Evolutionary conservation across 2,113 vertebrate species (phyloP).

Genomic region (Protobothrops mucrosquamatus): DNA sequence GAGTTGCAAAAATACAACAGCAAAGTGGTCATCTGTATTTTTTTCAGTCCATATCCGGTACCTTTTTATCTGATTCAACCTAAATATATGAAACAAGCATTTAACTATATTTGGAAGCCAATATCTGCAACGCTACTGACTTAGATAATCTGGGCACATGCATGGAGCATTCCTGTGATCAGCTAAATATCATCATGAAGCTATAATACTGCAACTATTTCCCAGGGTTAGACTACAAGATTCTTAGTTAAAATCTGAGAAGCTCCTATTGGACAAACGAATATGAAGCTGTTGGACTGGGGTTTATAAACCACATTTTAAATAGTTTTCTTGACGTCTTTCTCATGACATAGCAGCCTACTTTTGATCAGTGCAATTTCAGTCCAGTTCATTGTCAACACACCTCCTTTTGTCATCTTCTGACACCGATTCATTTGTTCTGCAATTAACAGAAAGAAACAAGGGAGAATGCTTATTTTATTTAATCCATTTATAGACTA

Average conservation of each 20-base stretch:
- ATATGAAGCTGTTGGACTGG: neutral
- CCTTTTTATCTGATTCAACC: neutral
- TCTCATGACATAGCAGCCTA: neutral
- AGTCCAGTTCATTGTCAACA: conserved; percentile 37
- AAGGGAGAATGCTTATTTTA: conserved; percentile 29
- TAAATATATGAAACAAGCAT: neutral
- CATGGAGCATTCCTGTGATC: neutral
- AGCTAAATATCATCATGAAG: neutral
- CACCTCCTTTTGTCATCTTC: conserved; percentile 96
- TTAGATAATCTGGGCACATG: neutral
- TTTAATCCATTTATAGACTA: neutral
- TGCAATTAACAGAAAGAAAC: conserved; percentile 72
- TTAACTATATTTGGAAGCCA: neutral
- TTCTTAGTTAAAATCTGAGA: neutral
- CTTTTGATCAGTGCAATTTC: neutral
- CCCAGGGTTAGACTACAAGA: neutral
- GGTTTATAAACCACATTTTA: neutral
- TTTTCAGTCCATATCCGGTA: neutral
- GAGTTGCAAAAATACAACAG: neutral
- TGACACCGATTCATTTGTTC: conserved; percentile 84
- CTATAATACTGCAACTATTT: too few species aligned
- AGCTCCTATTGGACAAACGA: neutral
- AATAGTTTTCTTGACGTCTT: neutral
- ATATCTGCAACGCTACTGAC: neutral
- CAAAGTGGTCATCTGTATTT: neutral